Base-by-base conservation (phyloP, 1,140 invertebrate genomes). In the Harpegnathos saltator region DNA sequence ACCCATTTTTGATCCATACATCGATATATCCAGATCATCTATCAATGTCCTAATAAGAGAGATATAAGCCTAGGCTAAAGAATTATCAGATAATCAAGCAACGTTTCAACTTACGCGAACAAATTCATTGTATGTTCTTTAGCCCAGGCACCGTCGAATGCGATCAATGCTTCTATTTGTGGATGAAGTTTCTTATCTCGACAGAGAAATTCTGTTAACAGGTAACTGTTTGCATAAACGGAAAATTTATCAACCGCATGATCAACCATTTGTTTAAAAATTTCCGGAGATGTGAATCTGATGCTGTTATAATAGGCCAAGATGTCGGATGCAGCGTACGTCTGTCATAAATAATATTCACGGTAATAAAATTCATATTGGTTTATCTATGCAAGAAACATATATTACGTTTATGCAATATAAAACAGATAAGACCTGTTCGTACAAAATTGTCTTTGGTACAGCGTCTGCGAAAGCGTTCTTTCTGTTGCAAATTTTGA, bases 401-500 rank as follows among this genome's bases (percentile, higher is more conserved):
- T 33, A 82, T 52, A 58, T 73, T 63, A 59, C 14, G 62, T 72
- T 68, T 33, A 5, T 33, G 29, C 5, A 33, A n/a, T 24, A 54
- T 58, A 22, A 38, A 56, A 72, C 22, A 14, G 54, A 77, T 62
- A 65, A 17, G 38, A 93, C 92, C 84, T 94, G 90, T 81, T 93
- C 92, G 17, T 91, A 75, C 15, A 94, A 61, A 22, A 90, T 52
- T 17, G 89, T 89, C 24, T 74, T 88, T 17, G 91, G 84, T 0
- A 87, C 69, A 17, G 86, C 48, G 12, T 88, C 69, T 2, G 89
- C 84, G 82, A 96, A 95, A 50, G 95, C 90, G 11, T 91, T 88
- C 22, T 91, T 93, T 78, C 96, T 92, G 71, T 96, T 95, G 73
- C 96, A 96, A 0, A 96, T 96, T 85, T 92, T 94, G 1, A 95